These are phyloP conservation scores for Sinocyclocheilus grahami DNA, from an alignment of 2,113 vertebrate genomes.

Conservation along the genomic window DNA sequence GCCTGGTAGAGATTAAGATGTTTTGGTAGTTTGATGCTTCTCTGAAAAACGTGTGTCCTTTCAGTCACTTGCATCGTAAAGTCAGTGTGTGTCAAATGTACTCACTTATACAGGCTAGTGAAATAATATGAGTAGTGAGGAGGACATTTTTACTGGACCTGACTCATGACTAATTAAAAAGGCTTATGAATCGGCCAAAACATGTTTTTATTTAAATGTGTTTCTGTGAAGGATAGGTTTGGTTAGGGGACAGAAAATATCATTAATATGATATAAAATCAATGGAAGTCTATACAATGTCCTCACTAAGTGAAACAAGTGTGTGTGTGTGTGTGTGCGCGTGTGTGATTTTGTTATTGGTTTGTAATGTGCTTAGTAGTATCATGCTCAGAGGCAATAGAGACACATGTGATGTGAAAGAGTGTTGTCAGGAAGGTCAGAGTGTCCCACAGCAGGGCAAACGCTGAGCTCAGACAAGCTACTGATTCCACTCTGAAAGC, in stretches of 20 bases:
- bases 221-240: neutral
- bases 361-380: conserved; percentile 15
- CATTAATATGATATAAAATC: neutral
- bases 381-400: conserved; percentile 6
- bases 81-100: neutral
- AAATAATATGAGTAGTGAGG: too few relatives aligned
- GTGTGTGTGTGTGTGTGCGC: neutral
- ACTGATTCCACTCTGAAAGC: conserved; percentile 13
- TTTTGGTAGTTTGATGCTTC: neutral
- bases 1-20: neutral
- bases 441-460: conserved; percentile 33
- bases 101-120: too few relatives aligned
- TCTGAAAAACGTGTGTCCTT: neutral
- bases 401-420: conserved; percentile 16
- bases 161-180: neutral
- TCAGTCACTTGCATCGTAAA: neutral
- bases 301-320: neutral
- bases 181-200: neutral
- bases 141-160: neutral
- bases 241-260: neutral
- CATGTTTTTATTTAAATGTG: neutral
- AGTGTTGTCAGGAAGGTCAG: conserved; percentile 41
- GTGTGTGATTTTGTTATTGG: neutral
- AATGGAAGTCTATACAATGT: neutral
- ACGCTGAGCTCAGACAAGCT: conserved; percentile 15